These are phyloP conservation scores for Apeira syringaria DNA, from an alignment of 2,888 invertebrate species.

Conservation along the genomic window DNA sequence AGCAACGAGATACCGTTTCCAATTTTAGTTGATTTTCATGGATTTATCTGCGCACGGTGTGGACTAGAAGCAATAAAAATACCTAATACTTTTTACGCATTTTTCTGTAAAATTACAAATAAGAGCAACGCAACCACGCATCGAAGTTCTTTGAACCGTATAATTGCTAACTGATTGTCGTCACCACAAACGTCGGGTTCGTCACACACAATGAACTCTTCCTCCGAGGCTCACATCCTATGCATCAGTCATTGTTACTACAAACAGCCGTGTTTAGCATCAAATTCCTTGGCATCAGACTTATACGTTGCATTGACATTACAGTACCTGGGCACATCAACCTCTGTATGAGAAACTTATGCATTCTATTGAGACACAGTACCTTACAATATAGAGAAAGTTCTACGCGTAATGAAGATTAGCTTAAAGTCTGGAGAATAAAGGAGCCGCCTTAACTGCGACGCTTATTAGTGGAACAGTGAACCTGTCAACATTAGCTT, in stretches of 20 bases:
- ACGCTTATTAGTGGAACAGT: slow-evolving; percentile 1
- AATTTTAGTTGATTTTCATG: slow-evolving; percentile 3
- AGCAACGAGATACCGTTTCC: background rate
- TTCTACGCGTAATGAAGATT: background rate
- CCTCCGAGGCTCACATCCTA: too few species aligned
- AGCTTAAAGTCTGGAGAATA: background rate
- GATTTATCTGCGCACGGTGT: slow-evolving; percentile 7
- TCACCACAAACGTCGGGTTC: too few species aligned
- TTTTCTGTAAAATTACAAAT: background rate
- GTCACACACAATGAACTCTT: too few species aligned
- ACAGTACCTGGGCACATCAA: too few species aligned
- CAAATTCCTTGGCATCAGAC: too few species aligned
- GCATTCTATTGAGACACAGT: background rate
- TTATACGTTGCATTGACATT: too few species aligned
- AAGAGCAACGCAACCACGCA: too few species aligned
- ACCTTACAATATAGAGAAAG: background rate
- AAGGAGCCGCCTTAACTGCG: background rate
- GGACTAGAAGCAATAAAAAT: background rate
- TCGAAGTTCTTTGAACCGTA: too few species aligned
- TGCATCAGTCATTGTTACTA: too few species aligned
- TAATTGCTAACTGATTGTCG: too few species aligned
- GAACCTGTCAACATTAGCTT: background rate
- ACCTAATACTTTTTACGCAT: background rate
- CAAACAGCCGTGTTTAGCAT: too few species aligned
- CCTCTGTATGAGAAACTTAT: too few species aligned